Base-by-base conservation (phyloP, 2,888 invertebrate genomes). In the Rhagophthalmus giganteus region DNA sequence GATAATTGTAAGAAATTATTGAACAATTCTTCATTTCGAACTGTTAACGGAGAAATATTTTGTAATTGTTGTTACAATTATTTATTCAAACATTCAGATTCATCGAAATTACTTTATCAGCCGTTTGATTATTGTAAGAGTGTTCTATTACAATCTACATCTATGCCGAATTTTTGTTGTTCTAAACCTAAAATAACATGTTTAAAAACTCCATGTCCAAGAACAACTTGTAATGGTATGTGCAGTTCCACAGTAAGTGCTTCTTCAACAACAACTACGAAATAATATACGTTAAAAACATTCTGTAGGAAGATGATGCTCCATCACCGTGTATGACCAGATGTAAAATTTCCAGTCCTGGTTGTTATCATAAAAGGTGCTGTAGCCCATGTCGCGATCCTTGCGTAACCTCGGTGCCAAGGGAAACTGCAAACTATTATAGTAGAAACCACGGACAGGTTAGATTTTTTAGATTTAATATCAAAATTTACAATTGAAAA, bases 1-100 rank as follows among this genome's bases (percentile, higher is more conserved):
- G 74, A 64, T 55, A 72, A 70, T 48, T 74, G 74, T 50, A 61
- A 71, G 27, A 71, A 71, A 46, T 61, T 72, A 28, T 57, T 73
- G 33, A 68, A 70, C 49, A 64, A 64, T 27, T 69, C 66, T 44
- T 68, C 66, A 4, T 65, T 71, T 16, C 61, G 65, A 32, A 65
- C 68, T 2, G 61, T 62, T 53, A 38, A 59, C 49, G 69, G 68
- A 6, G 74, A 74, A 58, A 54, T 73, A 32, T 74, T 63, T 55
- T 74, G 74, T 56, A 63, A 62, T 51, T 67, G 66, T 48, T 74
- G 73, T 59, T 70, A 63, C 53, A 32, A 48, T 20, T 56, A 59
- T n/a, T 32, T 16, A 20, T 20, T 4, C 27, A 9, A 27, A 6
- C 3, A 27, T 27, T 27, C 2, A 3, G 9, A 7, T 27, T 27